Evolutionary conservation across 2,888 invertebrate species (phyloP), one percentile per base, ranked within the genome.

Genomic region (Leucozona laternaria): DNA sequence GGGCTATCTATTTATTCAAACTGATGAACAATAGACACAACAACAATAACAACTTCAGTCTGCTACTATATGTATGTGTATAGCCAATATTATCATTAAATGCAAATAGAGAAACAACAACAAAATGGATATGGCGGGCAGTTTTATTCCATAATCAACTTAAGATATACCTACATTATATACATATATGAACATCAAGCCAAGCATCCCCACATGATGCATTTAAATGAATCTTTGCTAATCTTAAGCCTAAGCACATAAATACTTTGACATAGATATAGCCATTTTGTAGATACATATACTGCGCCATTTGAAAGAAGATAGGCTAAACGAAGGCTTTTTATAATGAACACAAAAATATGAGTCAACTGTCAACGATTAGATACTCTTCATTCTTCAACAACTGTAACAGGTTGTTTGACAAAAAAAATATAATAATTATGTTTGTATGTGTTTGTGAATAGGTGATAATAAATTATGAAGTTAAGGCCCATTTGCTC

Each of bases 1-100:
- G 66, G 66, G 66, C 66, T 66, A 66, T 66, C 48, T 66, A 66
- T 66, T 66, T 66, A 66, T 66, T 66, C 45, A 66, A 48, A 66
- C 15, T 64, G 34, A 48, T 64, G 34, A 48, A 66, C 48, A 66
- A 66, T 66, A 66, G 66, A n/a, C n/a, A 55, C 0, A 55, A 31
- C 8, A 31, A 31, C 28, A 31, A 17, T 5, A 57, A 31, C 28
- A 25, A 43, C 7, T 43, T 25, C 20, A 60, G 22, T 60, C 4
- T 22, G 15, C 22, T 25, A 6, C 10, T 17, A 17, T 4, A 37
- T 37, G 7, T 31, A 7, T 7, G 31, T 1, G 4, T n/a, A 34
- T 11, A 34, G 34, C 11, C 34, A 58, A 22, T 25, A 60, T 25
- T 11, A 43, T 43, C n/a, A 62, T 62, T 43, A 43, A 62, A 62